A percentile compares a stretch with the other conserved stretches of the same genome.
These are phyloP conservation scores for Aleiodes leptofemur DNA, from an alignment of 2,888 invertebrate species.

Conservation along the genomic window DNA sequence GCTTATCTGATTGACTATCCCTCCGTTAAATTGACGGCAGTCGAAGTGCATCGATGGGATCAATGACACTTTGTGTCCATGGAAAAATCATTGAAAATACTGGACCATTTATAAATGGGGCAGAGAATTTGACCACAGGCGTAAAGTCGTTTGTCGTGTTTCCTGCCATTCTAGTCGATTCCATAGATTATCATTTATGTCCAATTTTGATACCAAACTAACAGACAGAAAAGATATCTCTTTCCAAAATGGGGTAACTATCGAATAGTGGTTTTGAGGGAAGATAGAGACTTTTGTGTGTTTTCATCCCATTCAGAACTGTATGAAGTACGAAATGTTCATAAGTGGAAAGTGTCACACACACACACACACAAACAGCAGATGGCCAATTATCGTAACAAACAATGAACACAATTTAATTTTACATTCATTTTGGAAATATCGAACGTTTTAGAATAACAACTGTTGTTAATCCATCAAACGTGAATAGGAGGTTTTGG, in stretches of 20 bases:
- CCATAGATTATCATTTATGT: constrained; percentile 28
- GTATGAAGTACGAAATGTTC: neutral
- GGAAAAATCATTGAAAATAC: constrained; percentile 26
- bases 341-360: constrained; percentile 15
- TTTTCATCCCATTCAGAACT: neutral
- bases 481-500: neutral
- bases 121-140: constrained; percentile 14
- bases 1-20: constrained; percentile 19
- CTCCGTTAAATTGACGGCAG: constrained; percentile 20
- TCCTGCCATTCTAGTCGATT: constrained; percentile 21
- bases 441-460: constrained; percentile 22
- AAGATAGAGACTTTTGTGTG: neutral
- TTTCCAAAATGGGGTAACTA: neutral
- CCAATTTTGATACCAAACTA: constrained; percentile 10
- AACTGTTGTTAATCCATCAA: constrained; percentile 28
- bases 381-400: constrained; percentile 25
- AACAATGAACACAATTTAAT: constrained; percentile 24
- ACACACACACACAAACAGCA: neutral
- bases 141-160: constrained; percentile 35
- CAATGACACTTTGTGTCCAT: constrained; percentile 1
- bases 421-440: constrained; percentile 22
- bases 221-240: constrained; percentile 17
- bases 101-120: constrained; percentile 6
- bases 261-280: neutral
- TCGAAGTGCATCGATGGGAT: neutral